Evolutionary conservation across 1,140 invertebrate species (phyloP), one percentile per base, ranked within the genome.

Genomic region (Dinoponera quadriceps): DNA sequence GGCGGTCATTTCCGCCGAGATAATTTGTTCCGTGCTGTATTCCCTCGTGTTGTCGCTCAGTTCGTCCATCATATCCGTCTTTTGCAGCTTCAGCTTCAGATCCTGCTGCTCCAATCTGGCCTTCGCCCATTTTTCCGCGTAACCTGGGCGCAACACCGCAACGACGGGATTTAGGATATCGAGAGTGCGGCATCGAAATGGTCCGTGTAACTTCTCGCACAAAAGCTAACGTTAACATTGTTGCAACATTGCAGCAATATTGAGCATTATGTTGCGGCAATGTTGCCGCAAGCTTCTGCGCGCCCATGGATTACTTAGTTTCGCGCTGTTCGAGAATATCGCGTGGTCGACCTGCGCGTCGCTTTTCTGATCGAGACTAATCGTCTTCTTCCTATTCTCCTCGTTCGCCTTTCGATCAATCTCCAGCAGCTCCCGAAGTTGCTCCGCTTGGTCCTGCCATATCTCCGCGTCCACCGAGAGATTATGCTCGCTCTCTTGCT

Each of bases 91-190:
- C 14, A 83, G 18, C 25, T 83, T 65, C 3, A 89, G 84, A 29
- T 84, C 85, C 60, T 92, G 85, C 48, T 91, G 85, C 13, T 90
- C 85, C 0, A 91, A n/a, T 77, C 87, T 85, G n/a, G 87, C 86
- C 0, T 85, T 75, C 77, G 91, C 91, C 90, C 89, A 91, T 33
- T 44, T 74, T 54, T 89, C 75, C 16, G 89, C 73, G 48, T 82
- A 86, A 74, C 75, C 87, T 87, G 62, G 68, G 22, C 48, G 20
- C 1, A 33, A 63, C 18, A 54, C n/a, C 14, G 38, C 4, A 3
- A 1, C 4, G n/a, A 38, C 0, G 49, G 22, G 84, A 72, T 13
- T 68, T 1, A 55, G 22, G 84, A 73, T 16, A 44, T 20, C 16
- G 22, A 65, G 29, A 69, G n/a, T n/a, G n/a, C n/a, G n/a, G n/a